Conservation (phyloP, 2,113 vertebrate genomes). For the Periophthalmus modestus region DNA sequence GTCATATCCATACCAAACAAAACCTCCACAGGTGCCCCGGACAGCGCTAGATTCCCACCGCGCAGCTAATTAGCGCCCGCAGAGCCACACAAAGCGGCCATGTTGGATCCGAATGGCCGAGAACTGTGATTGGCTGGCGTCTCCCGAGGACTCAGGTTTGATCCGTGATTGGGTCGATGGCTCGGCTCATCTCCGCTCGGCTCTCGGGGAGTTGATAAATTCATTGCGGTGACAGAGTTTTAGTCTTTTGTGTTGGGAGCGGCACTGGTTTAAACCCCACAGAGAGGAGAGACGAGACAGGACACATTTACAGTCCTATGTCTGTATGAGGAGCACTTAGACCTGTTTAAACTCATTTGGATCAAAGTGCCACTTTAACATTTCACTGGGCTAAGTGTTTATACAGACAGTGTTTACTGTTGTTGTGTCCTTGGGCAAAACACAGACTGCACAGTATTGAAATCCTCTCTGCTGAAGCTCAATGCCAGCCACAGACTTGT, state of each 20-base stretch:
- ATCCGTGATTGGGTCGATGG: constrained; percentile 18
- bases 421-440: too few relatives aligned
- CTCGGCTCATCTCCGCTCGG: constrained; percentile 68
- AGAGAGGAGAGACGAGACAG: constrained; percentile 13
- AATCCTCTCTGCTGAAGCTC: too few relatives aligned
- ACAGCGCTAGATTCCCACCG: constrained; percentile 72
- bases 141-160: too few relatives aligned
- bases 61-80: constrained; percentile 74
- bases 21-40: constrained; percentile 77
- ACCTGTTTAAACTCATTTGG: neutral
- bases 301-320: neutral
- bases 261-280: constrained; percentile 65
- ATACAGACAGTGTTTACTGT: too few relatives aligned
- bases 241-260: constrained; percentile 59
- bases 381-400: too few relatives aligned
- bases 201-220: constrained; percentile 76
- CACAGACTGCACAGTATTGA: too few relatives aligned
- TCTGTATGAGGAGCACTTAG: neutral
- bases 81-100: constrained; percentile 73
- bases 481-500: too few relatives aligned
- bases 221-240: constrained; percentile 73
- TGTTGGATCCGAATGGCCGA: constrained; percentile 72
- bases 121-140: constrained; percentile 24
- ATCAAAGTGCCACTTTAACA: too few relatives aligned
- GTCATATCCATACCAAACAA: constrained; percentile 76